Conservation (phyloP, 2,113 vertebrate genomes). For the Heteronetta atricapilla region DNA sequence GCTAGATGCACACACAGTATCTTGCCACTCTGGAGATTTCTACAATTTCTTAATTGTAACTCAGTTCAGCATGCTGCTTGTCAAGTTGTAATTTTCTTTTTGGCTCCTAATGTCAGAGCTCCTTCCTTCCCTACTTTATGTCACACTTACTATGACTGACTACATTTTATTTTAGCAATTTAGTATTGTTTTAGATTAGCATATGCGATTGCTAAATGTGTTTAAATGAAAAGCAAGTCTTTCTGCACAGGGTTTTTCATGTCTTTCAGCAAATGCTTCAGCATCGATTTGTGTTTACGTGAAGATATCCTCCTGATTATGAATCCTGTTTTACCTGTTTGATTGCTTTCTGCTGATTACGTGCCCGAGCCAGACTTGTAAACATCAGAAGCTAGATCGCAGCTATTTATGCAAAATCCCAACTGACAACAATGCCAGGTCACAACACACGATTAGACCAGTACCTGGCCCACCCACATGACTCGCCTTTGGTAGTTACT, state of each 20-base stretch:
- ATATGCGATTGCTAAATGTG: neutral
- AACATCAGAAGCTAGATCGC: neutral
- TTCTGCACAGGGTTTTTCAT: neutral
- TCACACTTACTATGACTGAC: constrained; percentile 13
- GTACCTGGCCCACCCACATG: neutral
- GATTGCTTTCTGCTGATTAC: constrained; percentile 55
- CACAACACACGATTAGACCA: neutral
- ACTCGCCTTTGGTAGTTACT: neutral
- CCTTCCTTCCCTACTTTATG: neutral
- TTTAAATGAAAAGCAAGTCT: neutral
- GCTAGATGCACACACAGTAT: neutral
- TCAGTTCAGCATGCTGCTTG: neutral
- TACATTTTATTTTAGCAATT: constrained; percentile 12
- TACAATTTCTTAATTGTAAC: constrained; percentile 7
- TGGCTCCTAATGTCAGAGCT: constrained; percentile 36
- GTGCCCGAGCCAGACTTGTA: neutral
- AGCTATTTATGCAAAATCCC: neutral
- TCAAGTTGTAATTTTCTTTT: constrained; percentile 45
- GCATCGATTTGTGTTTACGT: neutral
- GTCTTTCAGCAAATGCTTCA: neutral
- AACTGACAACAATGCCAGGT: neutral
- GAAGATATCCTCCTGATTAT: constrained; percentile 38
- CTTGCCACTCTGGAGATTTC: constrained; percentile 13
- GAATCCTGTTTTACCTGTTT: constrained; percentile 56
- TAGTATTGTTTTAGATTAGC: constrained; percentile 40